Percentiles rank a stretch among this genome's conserved stretches.
Evolutionary conservation across 2,797 vertebrate genomes (phyloP).

Genomic region (Lagorchestes hirsutus): DNA sequence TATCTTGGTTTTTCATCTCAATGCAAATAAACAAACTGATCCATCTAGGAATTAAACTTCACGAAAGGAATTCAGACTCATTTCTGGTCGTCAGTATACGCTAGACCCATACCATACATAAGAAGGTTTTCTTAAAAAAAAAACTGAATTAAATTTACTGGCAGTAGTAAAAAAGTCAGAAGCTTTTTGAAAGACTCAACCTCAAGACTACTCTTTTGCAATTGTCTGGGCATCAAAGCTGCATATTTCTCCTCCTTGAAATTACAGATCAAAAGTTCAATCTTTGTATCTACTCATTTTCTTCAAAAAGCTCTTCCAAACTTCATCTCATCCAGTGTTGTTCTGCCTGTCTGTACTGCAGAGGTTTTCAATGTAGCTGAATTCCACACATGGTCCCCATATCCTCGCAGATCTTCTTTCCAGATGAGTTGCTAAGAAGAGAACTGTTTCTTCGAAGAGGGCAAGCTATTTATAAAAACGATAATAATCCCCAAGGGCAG

Average conservation of each 20-base stretch:
- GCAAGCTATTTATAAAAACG: constrained; percentile 83
- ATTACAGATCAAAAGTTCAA: constrained; percentile 8
- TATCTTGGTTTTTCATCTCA: neutral
- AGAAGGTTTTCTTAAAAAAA: neutral
- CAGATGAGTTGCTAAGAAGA: constrained; percentile 85
- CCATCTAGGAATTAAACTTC: neutral
- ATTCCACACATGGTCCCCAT: constrained; percentile 87
- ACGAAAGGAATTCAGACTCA: neutral
- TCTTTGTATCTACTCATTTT: constrained; percentile 10
- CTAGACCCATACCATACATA: neutral
- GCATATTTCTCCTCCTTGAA: neutral
- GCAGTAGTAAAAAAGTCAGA: neutral
- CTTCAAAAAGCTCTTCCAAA: constrained; percentile 72
- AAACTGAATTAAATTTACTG: neutral
- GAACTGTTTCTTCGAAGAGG: constrained; percentile 81
- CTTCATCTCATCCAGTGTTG: constrained; percentile 77
- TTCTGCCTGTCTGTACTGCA: constrained; percentile 78
- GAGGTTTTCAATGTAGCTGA: constrained; percentile 74
- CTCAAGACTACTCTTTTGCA: neutral
- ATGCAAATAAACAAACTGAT: neutral
- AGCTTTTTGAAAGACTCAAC: neutral
- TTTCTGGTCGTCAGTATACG: neutral
- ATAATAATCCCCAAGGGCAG: constrained; percentile 73
- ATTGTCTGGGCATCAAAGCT: neutral
- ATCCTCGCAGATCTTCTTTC: constrained; percentile 80